Percentiles rank a stretch among this genome's conserved stretches.
These are phyloP conservation scores for Lethrus apterus DNA, from an alignment of 1,140 invertebrate genomes.

Conservation along the genomic window DNA sequence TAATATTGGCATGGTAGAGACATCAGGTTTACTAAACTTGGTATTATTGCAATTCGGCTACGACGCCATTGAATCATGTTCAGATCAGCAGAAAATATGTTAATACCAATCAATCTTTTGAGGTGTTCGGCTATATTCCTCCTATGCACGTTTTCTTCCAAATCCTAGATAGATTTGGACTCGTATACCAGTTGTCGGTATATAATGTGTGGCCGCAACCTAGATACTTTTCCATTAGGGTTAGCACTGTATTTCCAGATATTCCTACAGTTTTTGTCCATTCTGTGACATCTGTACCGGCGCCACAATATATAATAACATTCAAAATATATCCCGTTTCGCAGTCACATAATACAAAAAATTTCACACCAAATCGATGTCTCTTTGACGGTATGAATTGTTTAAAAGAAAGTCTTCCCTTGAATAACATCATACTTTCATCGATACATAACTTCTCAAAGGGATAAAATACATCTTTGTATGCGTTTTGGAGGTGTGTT, in stretches of 20 bases:
- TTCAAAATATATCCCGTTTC: conserved; percentile 29
- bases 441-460: conserved; percentile 26
- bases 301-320: conserved; percentile 28
- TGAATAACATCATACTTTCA: conserved; percentile 28
- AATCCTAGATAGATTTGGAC: conserved; percentile 27
- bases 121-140: too few species aligned
- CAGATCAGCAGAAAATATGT: too few species aligned
- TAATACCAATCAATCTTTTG: too few species aligned
- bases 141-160: too few species aligned
- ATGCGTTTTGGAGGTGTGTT: background rate
- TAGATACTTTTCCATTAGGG: conserved; percentile 30
- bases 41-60: too few species aligned
- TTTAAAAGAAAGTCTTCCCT: conserved; percentile 28
- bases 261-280: conserved; percentile 10
- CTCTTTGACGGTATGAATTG: conserved; percentile 32
- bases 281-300: background rate
- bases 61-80: too few species aligned
- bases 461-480: background rate
- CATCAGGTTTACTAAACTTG: too few species aligned
- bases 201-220: conserved; percentile 34
- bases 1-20: too few species aligned
- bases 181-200: conserved; percentile 39
- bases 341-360: conserved; percentile 23
- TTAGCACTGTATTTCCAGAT: conserved; percentile 34
- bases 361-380: conserved; percentile 28